These are phyloP conservation scores for Drosophila prosaltans DNA, from an alignment of 1,140 invertebrate species.

Conservation along the genomic window DNA sequence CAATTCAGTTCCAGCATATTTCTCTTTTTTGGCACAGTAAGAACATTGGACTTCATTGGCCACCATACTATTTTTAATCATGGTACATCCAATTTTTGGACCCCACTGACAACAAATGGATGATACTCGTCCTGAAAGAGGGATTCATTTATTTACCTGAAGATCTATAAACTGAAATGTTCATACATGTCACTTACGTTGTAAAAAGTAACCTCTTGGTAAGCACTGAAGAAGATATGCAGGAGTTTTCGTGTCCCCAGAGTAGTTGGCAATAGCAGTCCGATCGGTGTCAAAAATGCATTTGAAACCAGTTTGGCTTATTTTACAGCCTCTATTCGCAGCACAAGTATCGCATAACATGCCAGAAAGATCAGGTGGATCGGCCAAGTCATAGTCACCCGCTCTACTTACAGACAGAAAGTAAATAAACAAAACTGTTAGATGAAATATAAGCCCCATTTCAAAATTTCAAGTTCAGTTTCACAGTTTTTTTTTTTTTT, in stretches of 20 bases:
- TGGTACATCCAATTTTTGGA: background rate
- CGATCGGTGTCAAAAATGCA: background rate
- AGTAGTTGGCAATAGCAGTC: background rate
- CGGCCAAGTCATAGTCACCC: background rate
- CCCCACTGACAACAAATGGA: background rate
- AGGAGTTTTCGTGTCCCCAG: background rate
- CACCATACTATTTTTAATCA: background rate
- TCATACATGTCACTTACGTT: background rate
- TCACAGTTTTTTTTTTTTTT: too few species aligned
- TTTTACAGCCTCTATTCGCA: background rate
- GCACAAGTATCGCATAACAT: background rate
- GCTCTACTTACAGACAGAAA: background rate
- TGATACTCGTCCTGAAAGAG: background rate
- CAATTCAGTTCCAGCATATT: too few species aligned
- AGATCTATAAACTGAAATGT: background rate
- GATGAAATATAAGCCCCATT: background rate
- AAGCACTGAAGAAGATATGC: background rate
- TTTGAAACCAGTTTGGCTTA: background rate
- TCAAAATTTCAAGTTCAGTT: background rate
- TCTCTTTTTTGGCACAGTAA: background rate
- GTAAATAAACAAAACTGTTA: background rate
- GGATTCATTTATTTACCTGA: too few species aligned
- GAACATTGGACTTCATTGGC: background rate
- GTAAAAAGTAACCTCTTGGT: background rate
- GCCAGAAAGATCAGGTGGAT: background rate